Conservation (phyloP, 2,888 invertebrate species). For the Epicampocera succincta region DNA sequence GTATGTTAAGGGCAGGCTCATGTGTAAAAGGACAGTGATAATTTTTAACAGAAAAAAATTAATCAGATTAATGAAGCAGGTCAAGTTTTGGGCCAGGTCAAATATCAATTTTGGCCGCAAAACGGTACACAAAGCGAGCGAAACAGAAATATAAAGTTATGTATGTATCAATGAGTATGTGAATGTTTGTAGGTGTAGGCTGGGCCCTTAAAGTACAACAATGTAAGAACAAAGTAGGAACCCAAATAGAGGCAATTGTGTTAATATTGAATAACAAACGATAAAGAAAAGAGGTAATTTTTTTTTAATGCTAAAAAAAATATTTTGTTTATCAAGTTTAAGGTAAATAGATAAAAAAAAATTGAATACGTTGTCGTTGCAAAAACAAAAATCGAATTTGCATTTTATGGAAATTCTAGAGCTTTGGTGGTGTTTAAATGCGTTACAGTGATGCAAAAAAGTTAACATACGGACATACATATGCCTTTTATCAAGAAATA, state of each 20-base stretch:
- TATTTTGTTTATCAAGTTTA: conserved; percentile 11
- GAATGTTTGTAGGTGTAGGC: too few relatives aligned
- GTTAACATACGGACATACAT: too few relatives aligned
- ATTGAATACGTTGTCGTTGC: too few relatives aligned
- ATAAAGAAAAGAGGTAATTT: background rate
- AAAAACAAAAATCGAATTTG: too few relatives aligned
- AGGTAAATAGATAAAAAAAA: background rate
- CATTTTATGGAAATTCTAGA: background rate
- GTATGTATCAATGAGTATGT: too few relatives aligned
- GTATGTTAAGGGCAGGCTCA: conserved; percentile 10
- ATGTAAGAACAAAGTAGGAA: background rate
- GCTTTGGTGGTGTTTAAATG: too few relatives aligned
- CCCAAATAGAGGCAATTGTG: background rate
- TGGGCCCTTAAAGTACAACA: too few relatives aligned
- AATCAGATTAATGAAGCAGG: conserved; percentile 39
- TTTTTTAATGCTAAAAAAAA: background rate
- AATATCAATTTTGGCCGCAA: background rate
- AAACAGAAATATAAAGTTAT: background rate
- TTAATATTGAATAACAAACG: background rate
- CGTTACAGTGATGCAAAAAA: too few relatives aligned
- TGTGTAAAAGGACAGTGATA: background rate
- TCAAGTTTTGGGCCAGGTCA: conserved; percentile 42
- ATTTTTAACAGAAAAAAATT: conserved; percentile 9
- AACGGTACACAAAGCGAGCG: too few relatives aligned
- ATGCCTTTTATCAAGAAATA: too few relatives aligned